A percentile compares a stretch with the other conserved stretches of the same genome.
phyloP scores from a whole-genome alignment of 2,113 vertebrate species.

The Caranx ignobilis region DNA sequence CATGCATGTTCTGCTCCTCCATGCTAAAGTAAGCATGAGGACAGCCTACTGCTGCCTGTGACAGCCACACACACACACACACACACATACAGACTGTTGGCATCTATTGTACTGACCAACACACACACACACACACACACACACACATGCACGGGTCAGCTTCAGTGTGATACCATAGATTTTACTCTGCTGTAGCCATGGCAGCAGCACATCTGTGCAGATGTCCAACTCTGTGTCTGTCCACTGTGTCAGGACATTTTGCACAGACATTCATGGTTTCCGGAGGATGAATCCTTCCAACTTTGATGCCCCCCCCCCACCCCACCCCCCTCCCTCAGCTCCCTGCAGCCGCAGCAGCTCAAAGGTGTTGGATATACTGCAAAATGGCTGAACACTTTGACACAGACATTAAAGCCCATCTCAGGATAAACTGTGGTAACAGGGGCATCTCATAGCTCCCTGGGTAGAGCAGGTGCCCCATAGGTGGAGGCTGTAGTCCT shows the following conservation, averaged over 20 bases:
- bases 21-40: conserved; percentile 74
- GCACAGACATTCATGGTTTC: not conserved
- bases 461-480: too few species aligned
- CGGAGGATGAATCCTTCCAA: not conserved
- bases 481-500: too few species aligned
- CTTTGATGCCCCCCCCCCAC: not conserved
- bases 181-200: not conserved
- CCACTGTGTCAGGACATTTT: not conserved
- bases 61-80: conserved; percentile 51
- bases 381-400: not conserved
- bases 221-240: not conserved
- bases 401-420: not conserved
- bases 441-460: too few species aligned
- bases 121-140: conserved; percentile 6
- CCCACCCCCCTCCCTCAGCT: not conserved
- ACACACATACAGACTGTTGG: conserved; percentile 7
- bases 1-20: conserved; percentile 70
- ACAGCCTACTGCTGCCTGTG: conserved; percentile 62
- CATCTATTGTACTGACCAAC: conserved; percentile 24
- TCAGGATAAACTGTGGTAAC: not conserved
- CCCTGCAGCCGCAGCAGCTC: not conserved
- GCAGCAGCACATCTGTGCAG: too few species aligned
- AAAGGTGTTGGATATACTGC: not conserved
- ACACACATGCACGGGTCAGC: not conserved
- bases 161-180: not conserved